Percentiles rank a stretch among this genome's conserved stretches.
These are phyloP conservation scores for Nemapogon koenigi DNA, from an alignment of 2,888 invertebrate species.

Conservation along the genomic window DNA sequence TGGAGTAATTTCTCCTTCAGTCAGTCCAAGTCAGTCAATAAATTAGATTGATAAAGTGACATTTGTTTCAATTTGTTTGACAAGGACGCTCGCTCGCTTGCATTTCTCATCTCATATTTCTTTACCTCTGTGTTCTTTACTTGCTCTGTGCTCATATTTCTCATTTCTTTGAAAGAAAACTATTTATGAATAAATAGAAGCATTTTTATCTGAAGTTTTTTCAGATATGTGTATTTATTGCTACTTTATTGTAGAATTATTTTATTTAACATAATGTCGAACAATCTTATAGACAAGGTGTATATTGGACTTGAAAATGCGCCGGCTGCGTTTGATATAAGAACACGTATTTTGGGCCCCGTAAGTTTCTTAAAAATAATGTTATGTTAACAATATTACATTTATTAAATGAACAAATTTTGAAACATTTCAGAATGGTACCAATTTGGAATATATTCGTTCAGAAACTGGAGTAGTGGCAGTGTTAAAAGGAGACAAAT, in stretches of 20 bases:
- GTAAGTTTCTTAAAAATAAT: conserved; percentile 29
- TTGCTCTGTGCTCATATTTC: too few relatives aligned
- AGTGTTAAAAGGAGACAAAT: conserved; percentile 71
- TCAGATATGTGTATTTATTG: too few relatives aligned
- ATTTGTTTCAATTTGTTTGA: too few relatives aligned
- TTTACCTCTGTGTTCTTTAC: too few relatives aligned
- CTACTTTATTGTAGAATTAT: not conserved
- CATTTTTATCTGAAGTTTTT: too few relatives aligned
- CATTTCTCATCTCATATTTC: too few relatives aligned
- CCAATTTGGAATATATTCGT: conserved; percentile 78
- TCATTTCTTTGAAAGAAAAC: too few relatives aligned
- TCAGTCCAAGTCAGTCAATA: too few relatives aligned
- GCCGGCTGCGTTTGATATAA: conserved; percentile 76
- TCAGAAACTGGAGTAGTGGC: conserved; percentile 81
- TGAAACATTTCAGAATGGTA: conserved; percentile 58
- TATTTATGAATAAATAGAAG: too few relatives aligned
- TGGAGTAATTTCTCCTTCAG: too few relatives aligned
- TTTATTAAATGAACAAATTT: not conserved
- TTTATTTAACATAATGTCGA: conserved; percentile 34
- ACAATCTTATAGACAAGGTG: conserved; percentile 70
- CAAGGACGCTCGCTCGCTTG: too few relatives aligned
- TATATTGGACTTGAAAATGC: conserved; percentile 80
- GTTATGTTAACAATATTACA: not conserved
- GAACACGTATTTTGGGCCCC: conserved; percentile 74
- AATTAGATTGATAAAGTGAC: too few relatives aligned